Evolutionary conservation across 2,797 vertebrate species (phyloP).

Genomic region (Limnodromus scolopaceus): DNA sequence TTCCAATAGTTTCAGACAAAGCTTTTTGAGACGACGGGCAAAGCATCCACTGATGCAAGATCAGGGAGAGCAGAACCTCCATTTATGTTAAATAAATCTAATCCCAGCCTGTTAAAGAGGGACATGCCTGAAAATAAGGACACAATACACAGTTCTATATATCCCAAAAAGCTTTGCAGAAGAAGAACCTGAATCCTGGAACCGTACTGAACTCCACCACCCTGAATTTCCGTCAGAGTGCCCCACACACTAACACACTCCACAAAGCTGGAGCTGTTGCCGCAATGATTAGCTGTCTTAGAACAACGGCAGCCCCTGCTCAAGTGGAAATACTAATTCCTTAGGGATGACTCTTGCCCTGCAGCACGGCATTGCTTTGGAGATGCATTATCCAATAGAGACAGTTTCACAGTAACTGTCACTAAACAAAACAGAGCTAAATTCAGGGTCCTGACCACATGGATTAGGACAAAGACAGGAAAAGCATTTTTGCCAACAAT

Average conservation of each 20-base stretch:
- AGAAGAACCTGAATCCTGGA: not conserved
- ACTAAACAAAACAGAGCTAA: conserved; percentile 12
- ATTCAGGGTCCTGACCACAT: not conserved
- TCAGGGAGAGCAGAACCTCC: not conserved
- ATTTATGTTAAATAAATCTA: not conserved
- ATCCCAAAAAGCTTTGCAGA: not conserved
- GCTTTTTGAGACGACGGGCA: not conserved
- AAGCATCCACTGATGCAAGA: not conserved
- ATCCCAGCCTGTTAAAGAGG: not conserved
- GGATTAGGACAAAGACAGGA: not conserved
- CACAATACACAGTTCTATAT: fast-evolving
- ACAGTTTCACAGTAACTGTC: not conserved
- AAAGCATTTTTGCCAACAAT: not conserved
- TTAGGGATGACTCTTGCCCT: not conserved
- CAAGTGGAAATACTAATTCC: conserved; percentile 28
- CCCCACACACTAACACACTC: not conserved
- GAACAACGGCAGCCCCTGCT: not conserved
- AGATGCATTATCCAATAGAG: not conserved
- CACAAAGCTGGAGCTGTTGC: not conserved
- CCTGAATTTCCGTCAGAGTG: not conserved
- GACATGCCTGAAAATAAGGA: not conserved
- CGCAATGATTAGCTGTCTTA: not conserved
- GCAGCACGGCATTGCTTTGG: not conserved
- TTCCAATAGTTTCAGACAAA: not conserved
- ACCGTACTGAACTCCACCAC: fast-evolving